Conservation (phyloP, 2,888 invertebrate genomes). For the Calameuta filiformis region DNA sequence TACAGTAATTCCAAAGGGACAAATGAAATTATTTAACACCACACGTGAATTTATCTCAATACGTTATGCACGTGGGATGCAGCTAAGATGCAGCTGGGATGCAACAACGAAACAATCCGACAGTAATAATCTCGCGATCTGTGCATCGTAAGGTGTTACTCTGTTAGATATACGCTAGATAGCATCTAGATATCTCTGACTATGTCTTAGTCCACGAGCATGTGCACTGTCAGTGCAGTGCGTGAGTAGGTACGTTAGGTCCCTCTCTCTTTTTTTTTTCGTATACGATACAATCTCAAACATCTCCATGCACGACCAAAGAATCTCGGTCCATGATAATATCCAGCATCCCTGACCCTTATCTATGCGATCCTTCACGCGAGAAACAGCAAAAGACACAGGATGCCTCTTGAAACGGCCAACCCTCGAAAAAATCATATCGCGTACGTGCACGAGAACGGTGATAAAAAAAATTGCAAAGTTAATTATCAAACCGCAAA, state of each 20-base stretch:
- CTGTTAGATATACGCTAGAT: conserved; percentile 37
- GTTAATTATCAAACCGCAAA: background rate
- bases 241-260: conserved; percentile 23
- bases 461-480: background rate
- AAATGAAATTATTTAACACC: background rate
- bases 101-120: background rate
- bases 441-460: background rate
- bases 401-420: background rate
- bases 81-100: background rate
- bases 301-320: conserved; percentile 36
- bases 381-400: background rate
- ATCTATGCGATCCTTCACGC: conserved; percentile 5
- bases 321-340: conserved; percentile 13
- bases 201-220: conserved; percentile 27
- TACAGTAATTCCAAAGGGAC: background rate
- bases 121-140: conserved; percentile 14
- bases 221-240: background rate
- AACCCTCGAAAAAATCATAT: background rate
- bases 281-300: conserved; percentile 42
- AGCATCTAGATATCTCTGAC: conserved; percentile 37
- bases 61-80: background rate
- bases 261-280: conserved; percentile 13
- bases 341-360: conserved; percentile 15
- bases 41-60: background rate
- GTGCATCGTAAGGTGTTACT: conserved; percentile 31